phyloP scores from a whole-genome alignment of 2,113 vertebrate genomes.

The Rhinogobius similis region DNA sequence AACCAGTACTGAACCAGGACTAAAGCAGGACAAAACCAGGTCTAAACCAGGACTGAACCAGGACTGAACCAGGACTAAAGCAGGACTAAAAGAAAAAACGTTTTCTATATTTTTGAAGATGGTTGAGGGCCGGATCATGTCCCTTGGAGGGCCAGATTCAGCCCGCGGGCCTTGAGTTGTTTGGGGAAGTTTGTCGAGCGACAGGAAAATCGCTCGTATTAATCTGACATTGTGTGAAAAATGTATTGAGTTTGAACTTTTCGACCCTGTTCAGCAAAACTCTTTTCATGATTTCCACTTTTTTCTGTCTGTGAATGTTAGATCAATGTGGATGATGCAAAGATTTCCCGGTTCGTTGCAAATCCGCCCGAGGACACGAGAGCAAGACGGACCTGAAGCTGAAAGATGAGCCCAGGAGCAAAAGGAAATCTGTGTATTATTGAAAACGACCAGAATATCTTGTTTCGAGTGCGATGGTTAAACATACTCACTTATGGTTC shows the following conservation, averaged over 20 bases:
- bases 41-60: no score
- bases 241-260: background rate
- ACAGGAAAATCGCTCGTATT: background rate
- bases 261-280: background rate
- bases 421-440: background rate
- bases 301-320: background rate
- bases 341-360: background rate
- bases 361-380: background rate
- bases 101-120: no score
- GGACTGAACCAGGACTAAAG: no score
- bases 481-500: no score
- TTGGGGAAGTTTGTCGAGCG: background rate
- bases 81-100: no score
- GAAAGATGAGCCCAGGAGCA: background rate
- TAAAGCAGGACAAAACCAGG: no score
- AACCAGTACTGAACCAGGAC: no score
- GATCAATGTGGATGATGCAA: background rate
- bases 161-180: no score
- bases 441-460: background rate
- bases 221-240: no score
- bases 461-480: no score
- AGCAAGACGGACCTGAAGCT: background rate
- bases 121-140: no score
- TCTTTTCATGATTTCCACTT: background rate
- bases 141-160: no score